Evolutionary conservation across 2,797 vertebrate species (phyloP).

Genomic region (Rhinatrema bivittatum): DNA sequence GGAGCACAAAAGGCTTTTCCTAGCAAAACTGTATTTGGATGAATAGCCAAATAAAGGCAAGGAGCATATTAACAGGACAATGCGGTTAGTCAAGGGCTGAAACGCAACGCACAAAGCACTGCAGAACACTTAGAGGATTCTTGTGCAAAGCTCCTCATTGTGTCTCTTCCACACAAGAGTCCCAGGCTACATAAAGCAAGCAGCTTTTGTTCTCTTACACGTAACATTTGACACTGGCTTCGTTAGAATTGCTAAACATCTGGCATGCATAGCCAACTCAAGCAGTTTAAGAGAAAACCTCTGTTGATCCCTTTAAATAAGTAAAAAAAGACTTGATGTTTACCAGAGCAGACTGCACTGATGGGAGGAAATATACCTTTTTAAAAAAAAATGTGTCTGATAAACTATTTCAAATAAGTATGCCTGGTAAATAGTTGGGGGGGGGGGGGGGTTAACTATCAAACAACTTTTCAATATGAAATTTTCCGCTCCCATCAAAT

Average conservation of each 20-base stretch:
- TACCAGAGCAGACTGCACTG: no score
- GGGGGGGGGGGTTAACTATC: no score
- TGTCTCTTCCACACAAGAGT: slow-evolving; percentile 13
- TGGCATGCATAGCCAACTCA: slow-evolving; percentile 12
- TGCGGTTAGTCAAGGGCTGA: slow-evolving; percentile 64
- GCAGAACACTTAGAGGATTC: background rate
- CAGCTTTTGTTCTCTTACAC: slow-evolving; percentile 14
- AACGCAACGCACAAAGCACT: slow-evolving; percentile 61
- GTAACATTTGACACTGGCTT: slow-evolving; percentile 20
- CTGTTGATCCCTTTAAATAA: no score
- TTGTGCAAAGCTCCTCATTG: slow-evolving; percentile 3
- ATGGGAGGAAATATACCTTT: no score
- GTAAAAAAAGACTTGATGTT: no score
- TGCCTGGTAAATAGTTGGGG: no score
- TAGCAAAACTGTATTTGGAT: slow-evolving; percentile 58
- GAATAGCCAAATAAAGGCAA: slow-evolving; percentile 59
- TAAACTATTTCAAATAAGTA: no score
- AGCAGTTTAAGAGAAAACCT: no score
- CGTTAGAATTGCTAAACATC: slow-evolving; percentile 30
- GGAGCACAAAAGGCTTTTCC: slow-evolving; percentile 59
- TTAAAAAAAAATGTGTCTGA: no score
- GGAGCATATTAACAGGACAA: slow-evolving; percentile 74
- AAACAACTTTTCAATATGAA: no score
- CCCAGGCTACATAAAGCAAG: slow-evolving; percentile 7
- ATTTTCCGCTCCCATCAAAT: no score